Evolutionary conservation across 2,888 invertebrate species (phyloP).

Genomic region (Ypsolopha sequella): DNA sequence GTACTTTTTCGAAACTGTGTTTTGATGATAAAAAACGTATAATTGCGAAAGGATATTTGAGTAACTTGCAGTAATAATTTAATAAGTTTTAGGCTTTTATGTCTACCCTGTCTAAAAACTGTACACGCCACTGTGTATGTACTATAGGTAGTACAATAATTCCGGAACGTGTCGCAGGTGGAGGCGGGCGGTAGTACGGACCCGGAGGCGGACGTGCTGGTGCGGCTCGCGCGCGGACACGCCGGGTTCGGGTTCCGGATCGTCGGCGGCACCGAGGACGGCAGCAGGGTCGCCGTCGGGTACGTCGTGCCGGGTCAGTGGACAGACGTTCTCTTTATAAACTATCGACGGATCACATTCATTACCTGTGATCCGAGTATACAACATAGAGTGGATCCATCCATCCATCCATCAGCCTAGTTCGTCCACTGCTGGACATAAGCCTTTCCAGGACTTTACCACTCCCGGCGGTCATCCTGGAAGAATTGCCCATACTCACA

Average conservation of each 20-base stretch:
- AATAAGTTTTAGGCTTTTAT: too few species aligned
- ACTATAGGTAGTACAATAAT: too few species aligned
- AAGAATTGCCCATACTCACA: not conserved
- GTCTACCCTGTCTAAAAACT: too few species aligned
- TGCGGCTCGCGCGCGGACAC: slow-evolving; percentile 89
- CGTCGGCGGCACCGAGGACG: slow-evolving; percentile 98
- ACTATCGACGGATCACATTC: too few species aligned
- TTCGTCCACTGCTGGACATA: too few species aligned
- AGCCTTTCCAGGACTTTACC: too few species aligned
- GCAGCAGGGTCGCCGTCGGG: slow-evolving; percentile 96
- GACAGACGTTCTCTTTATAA: not conserved
- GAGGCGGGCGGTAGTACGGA: slow-evolving; percentile 44
- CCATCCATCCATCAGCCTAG: too few species aligned
- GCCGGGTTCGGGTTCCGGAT: slow-evolving; percentile 98
- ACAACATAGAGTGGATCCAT: not conserved
- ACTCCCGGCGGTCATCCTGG: not conserved
- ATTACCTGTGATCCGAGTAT: not conserved
- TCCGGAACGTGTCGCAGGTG: slow-evolving; percentile 27
- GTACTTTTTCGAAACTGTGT: too few species aligned
- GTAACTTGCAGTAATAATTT: too few species aligned
- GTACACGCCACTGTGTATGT: too few species aligned
- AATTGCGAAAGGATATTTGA: too few species aligned
- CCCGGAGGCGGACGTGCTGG: slow-evolving; percentile 75
- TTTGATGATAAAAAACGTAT: too few species aligned
- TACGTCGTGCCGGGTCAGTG: slow-evolving; percentile 87